Evolutionary conservation across 2,888 invertebrate species (phyloP), one percentile per base, ranked within the genome.

Genomic region (Tachina grossa): DNA sequence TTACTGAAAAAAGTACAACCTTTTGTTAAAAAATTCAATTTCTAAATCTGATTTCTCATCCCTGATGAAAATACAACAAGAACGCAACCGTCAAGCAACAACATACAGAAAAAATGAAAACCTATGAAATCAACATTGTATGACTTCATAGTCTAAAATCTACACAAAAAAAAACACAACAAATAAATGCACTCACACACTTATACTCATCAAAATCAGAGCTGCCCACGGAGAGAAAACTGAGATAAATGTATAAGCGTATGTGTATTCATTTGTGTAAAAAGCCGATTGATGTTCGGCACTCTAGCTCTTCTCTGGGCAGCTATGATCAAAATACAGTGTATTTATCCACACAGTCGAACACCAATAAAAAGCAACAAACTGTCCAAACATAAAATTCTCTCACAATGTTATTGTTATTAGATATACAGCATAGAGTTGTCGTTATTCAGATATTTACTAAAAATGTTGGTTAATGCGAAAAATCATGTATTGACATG

Each of bases 81-180:
- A 55, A 55, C 9, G 31, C 19, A 49, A 45, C 31, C 47, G 57
- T 71, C 57, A 71, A 72, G 68, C 45, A 84, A 75, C 65, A 66
- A 79, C 22, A 51, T 14, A 55, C 55, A 74, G 16, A 76, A 85
- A 65, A 53, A 85, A 82, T 47, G 78, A 82, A 53, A 84, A 77
- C 45, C 72, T 79, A 87, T 65, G 72, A 80, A 71, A 81, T 75
- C 75, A 81, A 87, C 86, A 77, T 83, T 78, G 87, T 87, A 87
- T 87, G 87, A 87, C 87, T 87, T 87, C 87, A 87, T 88, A 85
- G 86, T 77, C 74, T 77, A 75, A 39, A 83, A 75, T 81, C 69
- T 75, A 83, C n/a, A n/a, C n/a, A n/a, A n/a, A n/a, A 61, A 86
- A 71, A 59, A 76, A 81, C 47, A 69, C 39, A 66, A 82, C 74